These are phyloP conservation scores for Tapirus indicus DNA, from an alignment of 2,797 vertebrate genomes.

Conservation along the genomic window DNA sequence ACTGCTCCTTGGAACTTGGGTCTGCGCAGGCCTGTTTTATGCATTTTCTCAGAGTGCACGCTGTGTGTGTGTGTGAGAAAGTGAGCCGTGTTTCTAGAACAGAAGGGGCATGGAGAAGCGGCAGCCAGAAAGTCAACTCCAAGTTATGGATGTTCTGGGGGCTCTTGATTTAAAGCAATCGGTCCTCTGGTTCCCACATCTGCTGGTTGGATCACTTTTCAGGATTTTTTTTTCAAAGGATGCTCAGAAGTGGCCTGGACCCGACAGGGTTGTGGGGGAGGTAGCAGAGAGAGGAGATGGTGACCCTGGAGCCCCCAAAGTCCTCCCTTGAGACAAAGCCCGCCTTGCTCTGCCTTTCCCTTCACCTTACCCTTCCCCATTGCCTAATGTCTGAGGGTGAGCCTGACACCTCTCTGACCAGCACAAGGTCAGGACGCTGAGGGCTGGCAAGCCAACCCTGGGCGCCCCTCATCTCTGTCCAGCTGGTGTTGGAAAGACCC, in stretches of 20 bases:
- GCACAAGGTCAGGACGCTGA: background rate
- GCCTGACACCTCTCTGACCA: background rate
- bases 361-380: background rate
- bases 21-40: background rate
- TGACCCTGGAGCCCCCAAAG: background rate
- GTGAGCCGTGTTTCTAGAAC: background rate
- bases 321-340: constrained; percentile 84
- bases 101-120: background rate
- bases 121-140: background rate
- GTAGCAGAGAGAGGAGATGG: background rate
- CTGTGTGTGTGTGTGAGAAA: background rate
- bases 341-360: constrained; percentile 90
- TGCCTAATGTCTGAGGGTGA: background rate
- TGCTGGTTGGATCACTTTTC: background rate
- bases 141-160: background rate
- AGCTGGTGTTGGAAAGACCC: background rate
- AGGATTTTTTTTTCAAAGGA: background rate
- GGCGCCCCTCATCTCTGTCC: background rate
- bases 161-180: constrained; percentile 21
- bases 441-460: background rate
- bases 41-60: background rate
- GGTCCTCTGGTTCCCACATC: background rate
- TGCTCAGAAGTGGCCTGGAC: background rate
- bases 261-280: background rate
- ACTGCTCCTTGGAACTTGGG: background rate